Evolutionary conservation across 1,140 invertebrate genomes (phyloP).

Genomic region (Theocolax elegans): DNA sequence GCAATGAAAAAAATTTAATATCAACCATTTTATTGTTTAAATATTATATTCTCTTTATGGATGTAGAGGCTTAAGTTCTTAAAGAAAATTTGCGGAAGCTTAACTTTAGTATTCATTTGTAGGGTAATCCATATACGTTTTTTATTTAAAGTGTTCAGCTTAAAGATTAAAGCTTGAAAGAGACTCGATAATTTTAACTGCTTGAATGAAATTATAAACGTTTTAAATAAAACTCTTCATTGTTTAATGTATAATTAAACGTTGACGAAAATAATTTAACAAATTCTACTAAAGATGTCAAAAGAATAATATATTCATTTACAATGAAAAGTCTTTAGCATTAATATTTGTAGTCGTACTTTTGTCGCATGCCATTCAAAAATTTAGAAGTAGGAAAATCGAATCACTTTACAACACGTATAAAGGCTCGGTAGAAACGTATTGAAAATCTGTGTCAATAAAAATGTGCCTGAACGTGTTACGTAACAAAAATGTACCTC

Average conservation of each 20-base stretch:
- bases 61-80: conserved; percentile 3
- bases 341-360: no score
- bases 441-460: conserved; percentile 20
- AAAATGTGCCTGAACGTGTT: conserved; percentile 10
- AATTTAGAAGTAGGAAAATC: conserved; percentile 10
- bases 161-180: background rate
- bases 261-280: no score
- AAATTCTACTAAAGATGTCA: no score
- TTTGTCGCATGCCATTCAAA: no score
- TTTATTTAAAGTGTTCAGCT: background rate
- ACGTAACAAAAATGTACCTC: background rate
- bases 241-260: no score
- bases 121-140: background rate
- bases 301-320: no score
- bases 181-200: no score
- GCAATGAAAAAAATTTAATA: no score
- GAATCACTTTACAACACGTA: background rate
- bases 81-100: background rate
- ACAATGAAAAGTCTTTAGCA: background rate
- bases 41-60: background rate
- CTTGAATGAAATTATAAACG: background rate
- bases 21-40: no score
- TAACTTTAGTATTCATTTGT: background rate
- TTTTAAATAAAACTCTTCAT: background rate
- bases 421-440: background rate